These are phyloP conservation scores for Urechis unicinctus DNA, from an alignment of 2,888 invertebrate species.

Conservation along the genomic window DNA sequence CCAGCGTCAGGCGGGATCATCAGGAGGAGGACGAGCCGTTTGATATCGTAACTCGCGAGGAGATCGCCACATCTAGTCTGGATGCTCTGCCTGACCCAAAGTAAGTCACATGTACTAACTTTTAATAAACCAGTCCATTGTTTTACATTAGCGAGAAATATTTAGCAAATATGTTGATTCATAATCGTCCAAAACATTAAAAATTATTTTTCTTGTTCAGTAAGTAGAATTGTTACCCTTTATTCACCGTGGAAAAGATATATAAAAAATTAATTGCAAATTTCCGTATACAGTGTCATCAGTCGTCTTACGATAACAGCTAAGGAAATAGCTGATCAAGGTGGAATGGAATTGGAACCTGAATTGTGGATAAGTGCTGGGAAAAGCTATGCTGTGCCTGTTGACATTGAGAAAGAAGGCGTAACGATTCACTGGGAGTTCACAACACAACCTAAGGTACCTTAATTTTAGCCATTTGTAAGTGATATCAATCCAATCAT, in stretches of 20 bases:
- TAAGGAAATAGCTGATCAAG: neutral
- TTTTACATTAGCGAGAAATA: too few relatives aligned
- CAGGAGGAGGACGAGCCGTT: constrained; percentile 28
- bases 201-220: too few relatives aligned
- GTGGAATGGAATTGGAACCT: constrained; percentile 1
- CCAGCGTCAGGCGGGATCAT: too few relatives aligned
- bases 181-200: too few relatives aligned
- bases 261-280: too few relatives aligned
- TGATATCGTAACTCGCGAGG: constrained; percentile 45
- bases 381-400: constrained; percentile 38
- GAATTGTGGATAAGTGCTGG: constrained; percentile 45
- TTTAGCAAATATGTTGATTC: too few relatives aligned
- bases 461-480: neutral
- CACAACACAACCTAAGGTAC: constrained; percentile 47
- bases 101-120: constrained; percentile 9
- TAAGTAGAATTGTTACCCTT: too few relatives aligned
- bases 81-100: constrained; percentile 15
- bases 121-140: neutral
- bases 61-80: constrained; percentile 36
- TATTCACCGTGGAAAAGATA: too few relatives aligned
- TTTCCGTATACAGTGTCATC: neutral
- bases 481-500: too few relatives aligned
- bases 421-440: constrained; percentile 47
- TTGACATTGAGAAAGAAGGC: constrained; percentile 29
- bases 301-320: neutral